These are phyloP conservation scores for Dryadula phaetusa DNA, from an alignment of 2,888 invertebrate species.

Conservation along the genomic window DNA sequence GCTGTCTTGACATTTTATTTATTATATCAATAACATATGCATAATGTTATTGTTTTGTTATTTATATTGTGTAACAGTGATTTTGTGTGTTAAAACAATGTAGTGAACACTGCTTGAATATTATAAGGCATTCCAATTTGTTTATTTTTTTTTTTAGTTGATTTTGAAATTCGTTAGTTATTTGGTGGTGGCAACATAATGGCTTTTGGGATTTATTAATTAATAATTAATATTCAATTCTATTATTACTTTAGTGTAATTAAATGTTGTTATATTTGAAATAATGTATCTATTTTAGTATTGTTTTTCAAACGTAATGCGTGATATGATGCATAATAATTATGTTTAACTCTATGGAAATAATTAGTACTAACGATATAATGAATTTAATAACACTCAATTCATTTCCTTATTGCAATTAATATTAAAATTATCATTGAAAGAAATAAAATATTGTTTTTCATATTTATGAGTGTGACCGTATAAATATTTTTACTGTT, in stretches of 20 bases:
- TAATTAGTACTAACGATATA: no score
- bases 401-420: not conserved
- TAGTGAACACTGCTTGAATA: not conserved
- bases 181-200: no score
- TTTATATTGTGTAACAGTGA: not conserved
- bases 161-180: no score
- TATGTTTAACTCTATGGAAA: no score
- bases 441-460: conserved; percentile 2
- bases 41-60: not conserved
- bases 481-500: not conserved
- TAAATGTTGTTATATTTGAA: no score
- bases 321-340: no score
- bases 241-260: no score
- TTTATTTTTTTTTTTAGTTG: not conserved
- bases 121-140: not conserved
- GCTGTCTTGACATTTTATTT: not conserved
- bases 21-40: not conserved
- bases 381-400: no score
- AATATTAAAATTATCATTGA: not conserved
- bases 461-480: not conserved
- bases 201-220: no score
- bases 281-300: no score
- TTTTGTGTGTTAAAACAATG: not conserved
- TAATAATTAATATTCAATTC: no score
- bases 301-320: no score